Percentiles rank a stretch among this genome's conserved stretches.
Evolutionary conservation across 2,888 invertebrate species (phyloP).

Genomic region (Odontocolon sp.): DNA sequence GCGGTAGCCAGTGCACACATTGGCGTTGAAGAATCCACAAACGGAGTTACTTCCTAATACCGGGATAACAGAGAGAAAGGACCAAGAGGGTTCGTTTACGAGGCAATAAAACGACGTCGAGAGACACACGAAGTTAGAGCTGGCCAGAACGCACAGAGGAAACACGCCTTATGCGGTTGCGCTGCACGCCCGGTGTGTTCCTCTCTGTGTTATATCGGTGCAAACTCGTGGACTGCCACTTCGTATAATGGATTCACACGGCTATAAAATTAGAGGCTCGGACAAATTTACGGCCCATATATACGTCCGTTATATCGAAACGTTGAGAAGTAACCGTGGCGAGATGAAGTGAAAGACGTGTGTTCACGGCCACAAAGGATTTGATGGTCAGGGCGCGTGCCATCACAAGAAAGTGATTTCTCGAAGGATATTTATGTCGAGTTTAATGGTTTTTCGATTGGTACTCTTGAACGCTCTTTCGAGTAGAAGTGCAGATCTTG

Average conservation of each 20-base stretch:
- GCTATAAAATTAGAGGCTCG: slow-evolving; percentile 79
- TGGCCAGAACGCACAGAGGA: slow-evolving; percentile 34
- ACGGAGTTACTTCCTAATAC: slow-evolving; percentile 76
- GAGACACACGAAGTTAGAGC: slow-evolving; percentile 63
- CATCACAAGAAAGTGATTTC: slow-evolving; percentile 52
- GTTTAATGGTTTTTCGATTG: slow-evolving; percentile 45
- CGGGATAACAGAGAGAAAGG: slow-evolving; percentile 61
- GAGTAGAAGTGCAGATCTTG: no score
- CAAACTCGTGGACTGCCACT: slow-evolving; percentile 73
- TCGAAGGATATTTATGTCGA: slow-evolving; percentile 32
- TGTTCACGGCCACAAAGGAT: slow-evolving; percentile 54
- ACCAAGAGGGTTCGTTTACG: slow-evolving; percentile 75
- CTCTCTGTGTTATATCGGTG: slow-evolving; percentile 62
- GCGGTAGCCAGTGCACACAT: slow-evolving; percentile 10
- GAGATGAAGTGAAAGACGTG: slow-evolving; percentile 42
- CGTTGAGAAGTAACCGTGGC: slow-evolving; percentile 47
- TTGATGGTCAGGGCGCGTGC: slow-evolving; percentile 62
- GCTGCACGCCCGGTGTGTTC: slow-evolving; percentile 51
- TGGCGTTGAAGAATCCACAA: slow-evolving; percentile 62
- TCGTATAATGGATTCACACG: slow-evolving; percentile 78
- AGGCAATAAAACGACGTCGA: slow-evolving; percentile 79
- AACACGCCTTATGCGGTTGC: slow-evolving; percentile 56
- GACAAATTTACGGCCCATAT: slow-evolving; percentile 75
- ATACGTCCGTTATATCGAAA: slow-evolving; percentile 49
- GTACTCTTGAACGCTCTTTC: not conserved